These are phyloP conservation scores for Eupithecia tripunctaria DNA, from an alignment of 2,888 invertebrate species.

Conservation along the genomic window DNA sequence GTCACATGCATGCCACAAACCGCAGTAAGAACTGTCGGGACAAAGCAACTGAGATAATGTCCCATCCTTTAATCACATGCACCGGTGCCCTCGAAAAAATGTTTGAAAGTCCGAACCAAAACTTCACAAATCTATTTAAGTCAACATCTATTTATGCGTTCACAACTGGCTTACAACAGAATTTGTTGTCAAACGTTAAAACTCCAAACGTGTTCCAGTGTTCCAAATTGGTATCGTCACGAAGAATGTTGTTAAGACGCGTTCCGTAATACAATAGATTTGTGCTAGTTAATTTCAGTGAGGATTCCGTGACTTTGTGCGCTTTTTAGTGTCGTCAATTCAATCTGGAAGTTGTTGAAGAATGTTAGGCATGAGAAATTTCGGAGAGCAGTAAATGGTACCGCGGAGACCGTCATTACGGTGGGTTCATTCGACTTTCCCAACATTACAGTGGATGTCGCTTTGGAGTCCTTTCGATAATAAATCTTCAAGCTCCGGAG, in stretches of 20 bases:
- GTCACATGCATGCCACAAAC: constrained; percentile 71
- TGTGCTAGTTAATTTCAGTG: constrained; percentile 68
- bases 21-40: constrained; percentile 75
- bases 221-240: constrained; percentile 72
- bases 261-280: constrained; percentile 65
- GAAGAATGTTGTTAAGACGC: constrained; percentile 66
- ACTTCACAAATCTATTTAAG: constrained; percentile 71
- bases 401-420: constrained; percentile 70
- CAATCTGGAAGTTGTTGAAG: constrained; percentile 66
- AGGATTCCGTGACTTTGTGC: constrained; percentile 64
- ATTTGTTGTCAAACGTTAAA: constrained; percentile 72
- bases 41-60: constrained; percentile 79
- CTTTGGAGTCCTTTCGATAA: constrained; percentile 67
- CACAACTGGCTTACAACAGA: constrained; percentile 67
- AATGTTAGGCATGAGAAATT: constrained; percentile 72
- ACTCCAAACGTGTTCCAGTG: constrained; percentile 68
- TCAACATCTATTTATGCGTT: constrained; percentile 68
- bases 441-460: constrained; percentile 67
- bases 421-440: constrained; percentile 68
- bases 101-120: constrained; percentile 74
- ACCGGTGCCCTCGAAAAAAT: constrained; percentile 80
- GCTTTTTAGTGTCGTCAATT: constrained; percentile 74
- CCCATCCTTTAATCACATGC: constrained; percentile 84
- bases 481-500: constrained; percentile 63
- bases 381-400: constrained; percentile 69